phyloP scores from a whole-genome alignment of 2,113 vertebrate genomes.

The Hystrix brachyura region DNA sequence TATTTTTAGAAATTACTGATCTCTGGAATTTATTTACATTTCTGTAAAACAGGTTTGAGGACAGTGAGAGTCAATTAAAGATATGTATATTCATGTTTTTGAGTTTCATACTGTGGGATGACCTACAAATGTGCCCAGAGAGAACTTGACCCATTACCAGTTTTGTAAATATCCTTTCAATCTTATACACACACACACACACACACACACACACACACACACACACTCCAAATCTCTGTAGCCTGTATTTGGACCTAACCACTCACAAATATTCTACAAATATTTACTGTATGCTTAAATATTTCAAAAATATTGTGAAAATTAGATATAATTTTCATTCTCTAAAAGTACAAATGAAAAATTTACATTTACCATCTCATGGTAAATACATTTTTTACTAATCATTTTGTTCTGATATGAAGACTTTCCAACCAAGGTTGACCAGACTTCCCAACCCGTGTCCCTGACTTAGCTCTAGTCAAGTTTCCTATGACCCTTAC shows the following conservation, averaged over 20 bases:
- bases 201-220: background rate
- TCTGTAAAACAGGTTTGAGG: background rate
- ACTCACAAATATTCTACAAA: background rate
- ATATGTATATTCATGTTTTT: background rate
- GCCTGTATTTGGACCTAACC: background rate
- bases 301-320: background rate
- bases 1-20: background rate
- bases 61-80: background rate
- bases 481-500: background rate
- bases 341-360: background rate
- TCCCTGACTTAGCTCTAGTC: background rate
- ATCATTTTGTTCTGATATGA: background rate
- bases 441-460: background rate
- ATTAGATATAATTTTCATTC: background rate
- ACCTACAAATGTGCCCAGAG: background rate
- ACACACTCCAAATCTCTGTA: background rate
- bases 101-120: background rate
- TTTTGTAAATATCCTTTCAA: background rate
- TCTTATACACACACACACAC: background rate
- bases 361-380: background rate
- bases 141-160: background rate
- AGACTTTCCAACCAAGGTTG: background rate
- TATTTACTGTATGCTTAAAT: background rate
- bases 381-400: background rate
- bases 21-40: background rate